Base-by-base conservation (phyloP, 1,140 invertebrate genomes). In the Cepaea nemoralis region DNA sequence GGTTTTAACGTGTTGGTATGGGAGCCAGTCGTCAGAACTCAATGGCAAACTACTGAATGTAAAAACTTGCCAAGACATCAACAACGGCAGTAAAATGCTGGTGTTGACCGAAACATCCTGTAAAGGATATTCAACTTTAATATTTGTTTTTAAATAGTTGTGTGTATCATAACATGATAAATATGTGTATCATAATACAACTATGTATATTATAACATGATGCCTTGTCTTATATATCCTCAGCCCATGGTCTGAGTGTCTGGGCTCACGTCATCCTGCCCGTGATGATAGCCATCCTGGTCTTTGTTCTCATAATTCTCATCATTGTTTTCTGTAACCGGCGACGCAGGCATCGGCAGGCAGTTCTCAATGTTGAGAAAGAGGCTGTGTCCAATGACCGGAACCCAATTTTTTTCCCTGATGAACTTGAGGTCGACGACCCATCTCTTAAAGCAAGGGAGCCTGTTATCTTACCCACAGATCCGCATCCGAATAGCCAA, bases 361-460 rank as follows among this genome's bases (percentile, higher is more conserved):
- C 74, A 10, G 27, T 80, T 16, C 40, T 78, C n/a, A 80, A 84
- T 33, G 75, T 77, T 1, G 85, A 88, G 78, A 85, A 86, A 50
- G 83, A 84, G 12, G 74, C 83, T 1, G 85, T 88, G 42, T 77
- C 83, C 27, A 84, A 88, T 59, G 85, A 88, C 71, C 73, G 86
- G 24, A 82, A 86, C 27, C 87, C 87, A 45, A 83, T 88, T 33
- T 84, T 88, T 24, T 85, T 88, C 45, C 85, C 85, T 27, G 84
- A 86, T 16, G 87, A 88, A 71, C 42, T 86, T 8, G 86, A 86
- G 50, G 81, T 71, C 66, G 79, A 84, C 27, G 87, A 86, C 67
- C 69, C 81, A n/a, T 74, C 67, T 35, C 75, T 85, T 19, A 82
- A 84, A 55, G 80, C 86, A 0, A 85, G 83, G 69, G 48, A 76